Evolutionary conservation across 2,888 invertebrate genomes (phyloP).

Genomic region (Ichneumoninae sp.): DNA sequence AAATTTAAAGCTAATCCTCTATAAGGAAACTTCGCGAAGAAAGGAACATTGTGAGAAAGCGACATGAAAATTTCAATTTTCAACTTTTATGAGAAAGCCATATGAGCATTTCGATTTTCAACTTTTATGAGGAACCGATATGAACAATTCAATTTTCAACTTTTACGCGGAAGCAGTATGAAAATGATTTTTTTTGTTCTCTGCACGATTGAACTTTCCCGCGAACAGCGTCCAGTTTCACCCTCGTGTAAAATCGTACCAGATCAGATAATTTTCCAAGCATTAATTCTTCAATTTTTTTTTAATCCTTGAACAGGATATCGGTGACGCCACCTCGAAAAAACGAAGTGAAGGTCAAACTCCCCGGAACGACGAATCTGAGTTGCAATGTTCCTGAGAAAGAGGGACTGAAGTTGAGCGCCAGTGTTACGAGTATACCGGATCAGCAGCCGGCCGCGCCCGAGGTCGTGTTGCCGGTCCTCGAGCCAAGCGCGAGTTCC

Average conservation of each 20-base stretch:
- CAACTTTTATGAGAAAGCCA: no score
- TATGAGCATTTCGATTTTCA: no score
- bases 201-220: not conserved
- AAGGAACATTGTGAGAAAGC: no score
- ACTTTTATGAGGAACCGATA: no score
- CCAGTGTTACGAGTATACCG: slow-evolving; percentile 79
- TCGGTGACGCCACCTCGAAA: slow-evolving; percentile 70
- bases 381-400: slow-evolving; percentile 65
- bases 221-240: not conserved
- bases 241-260: not conserved
- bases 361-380: slow-evolving; percentile 64
- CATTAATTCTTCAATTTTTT: not conserved
- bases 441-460: slow-evolving; percentile 85
- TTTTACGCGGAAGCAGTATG: no score
- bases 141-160: no score
- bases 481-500: slow-evolving; percentile 78
- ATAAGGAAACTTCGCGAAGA: no score
- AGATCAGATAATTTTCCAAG: not conserved
- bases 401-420: slow-evolving; percentile 74
- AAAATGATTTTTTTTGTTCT: no score
- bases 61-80: no score
- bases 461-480: slow-evolving; percentile 84
- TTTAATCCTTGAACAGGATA: slow-evolving; percentile 66
- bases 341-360: slow-evolving; percentile 73
- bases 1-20: no score